Conservation (phyloP, 2,888 invertebrate species). For the Deroplatys truncata region DNA sequence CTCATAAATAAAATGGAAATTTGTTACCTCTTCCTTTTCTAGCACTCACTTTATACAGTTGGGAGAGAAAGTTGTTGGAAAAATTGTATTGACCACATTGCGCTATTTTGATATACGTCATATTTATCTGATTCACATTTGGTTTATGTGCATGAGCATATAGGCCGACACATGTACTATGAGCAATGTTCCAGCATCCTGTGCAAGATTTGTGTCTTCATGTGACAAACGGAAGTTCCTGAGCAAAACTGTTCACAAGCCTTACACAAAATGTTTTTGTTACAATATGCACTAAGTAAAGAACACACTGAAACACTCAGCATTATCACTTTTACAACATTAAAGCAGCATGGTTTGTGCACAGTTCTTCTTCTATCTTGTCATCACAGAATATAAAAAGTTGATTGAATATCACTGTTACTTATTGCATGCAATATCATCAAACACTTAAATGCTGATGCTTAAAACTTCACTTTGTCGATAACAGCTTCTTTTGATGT, state of each 20-base stretch:
- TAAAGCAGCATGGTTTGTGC: not conserved
- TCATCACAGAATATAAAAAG: constrained; percentile 7
- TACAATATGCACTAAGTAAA: not conserved
- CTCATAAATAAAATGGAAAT: too few species aligned
- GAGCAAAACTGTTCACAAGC: not conserved
- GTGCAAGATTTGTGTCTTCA: not conserved
- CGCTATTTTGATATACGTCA: not conserved
- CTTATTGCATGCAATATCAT: not conserved
- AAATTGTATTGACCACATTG: too few species aligned
- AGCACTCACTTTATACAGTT: too few species aligned
- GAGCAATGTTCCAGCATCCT: not conserved
- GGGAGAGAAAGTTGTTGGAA: too few species aligned
- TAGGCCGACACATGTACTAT: not conserved
- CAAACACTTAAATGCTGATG: not conserved
- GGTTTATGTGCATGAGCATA: not conserved
- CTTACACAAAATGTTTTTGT: not conserved
- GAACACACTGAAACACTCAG: not conserved
- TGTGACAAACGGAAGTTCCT: not conserved
- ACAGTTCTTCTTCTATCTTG: not conserved
- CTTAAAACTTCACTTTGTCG: not conserved
- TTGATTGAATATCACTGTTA: not conserved
- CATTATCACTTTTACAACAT: not conserved
- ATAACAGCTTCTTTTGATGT: not conserved
- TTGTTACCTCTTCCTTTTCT: too few species aligned
- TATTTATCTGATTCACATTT: not conserved